Conservation (phyloP, 2,797 vertebrate genomes). For the Syngnathus rostellatus region DNA sequence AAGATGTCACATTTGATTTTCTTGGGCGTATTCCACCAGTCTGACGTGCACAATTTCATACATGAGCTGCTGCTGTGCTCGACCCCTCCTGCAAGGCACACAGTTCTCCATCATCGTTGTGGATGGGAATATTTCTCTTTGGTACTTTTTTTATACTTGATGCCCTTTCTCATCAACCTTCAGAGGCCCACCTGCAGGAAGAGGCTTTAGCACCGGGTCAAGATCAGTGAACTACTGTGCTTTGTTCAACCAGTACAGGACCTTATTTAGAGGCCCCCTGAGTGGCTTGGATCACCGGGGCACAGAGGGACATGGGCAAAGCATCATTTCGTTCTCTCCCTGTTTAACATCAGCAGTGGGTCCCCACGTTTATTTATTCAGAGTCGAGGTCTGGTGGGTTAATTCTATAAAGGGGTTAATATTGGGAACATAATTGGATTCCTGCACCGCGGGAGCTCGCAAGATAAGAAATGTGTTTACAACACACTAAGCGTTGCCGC, state of each 20-base stretch:
- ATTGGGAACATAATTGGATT: conserved; percentile 61
- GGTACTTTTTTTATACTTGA: conserved; percentile 1
- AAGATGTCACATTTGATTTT: conserved; percentile 29
- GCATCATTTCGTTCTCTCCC: conserved; percentile 62
- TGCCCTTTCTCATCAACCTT: conserved; percentile 47
- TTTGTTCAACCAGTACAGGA: conserved; percentile 52
- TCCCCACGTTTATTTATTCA: conserved; percentile 51
- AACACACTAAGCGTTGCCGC: conserved; percentile 47
- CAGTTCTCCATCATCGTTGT: conserved; percentile 10
- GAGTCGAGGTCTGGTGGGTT: conserved; percentile 38
- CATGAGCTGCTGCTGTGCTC: conserved; percentile 29
- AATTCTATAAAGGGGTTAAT: conserved; percentile 61
- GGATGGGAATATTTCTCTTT: conserved; percentile 14
- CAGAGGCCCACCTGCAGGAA: conserved; percentile 48
- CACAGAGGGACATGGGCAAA: conserved; percentile 41
- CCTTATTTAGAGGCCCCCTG: conserved; percentile 62
- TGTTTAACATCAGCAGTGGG: conserved; percentile 55
- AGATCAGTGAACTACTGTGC: conserved; percentile 61
- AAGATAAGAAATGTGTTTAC: conserved; percentile 57
- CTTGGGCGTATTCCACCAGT: conserved; percentile 11
- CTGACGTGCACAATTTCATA: conserved; percentile 12
- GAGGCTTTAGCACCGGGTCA: conserved; percentile 39
- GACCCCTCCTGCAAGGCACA: conserved; percentile 29
- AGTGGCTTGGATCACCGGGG: conserved; percentile 55
- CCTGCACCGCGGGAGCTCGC: conserved; percentile 47